Conservation (phyloP, 2,797 vertebrate species). For the Tokudaia tokunoshimensis region DNA sequence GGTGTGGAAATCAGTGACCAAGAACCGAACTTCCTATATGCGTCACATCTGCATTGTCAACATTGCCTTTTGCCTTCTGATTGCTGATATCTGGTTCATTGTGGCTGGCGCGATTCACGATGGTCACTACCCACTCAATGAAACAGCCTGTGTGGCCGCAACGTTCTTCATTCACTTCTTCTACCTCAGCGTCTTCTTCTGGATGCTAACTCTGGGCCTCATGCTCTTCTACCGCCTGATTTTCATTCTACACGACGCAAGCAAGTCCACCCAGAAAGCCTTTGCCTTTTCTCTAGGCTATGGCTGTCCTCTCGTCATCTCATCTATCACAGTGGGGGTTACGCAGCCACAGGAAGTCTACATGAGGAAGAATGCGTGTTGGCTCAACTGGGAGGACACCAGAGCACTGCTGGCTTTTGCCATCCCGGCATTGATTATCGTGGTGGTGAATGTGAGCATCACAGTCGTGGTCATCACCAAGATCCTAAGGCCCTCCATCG, state of each 20-base stretch:
- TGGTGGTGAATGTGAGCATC: conserved; percentile 91
- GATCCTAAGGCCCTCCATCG: conserved; percentile 91
- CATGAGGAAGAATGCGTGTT: conserved; percentile 87
- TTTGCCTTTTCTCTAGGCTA: conserved; percentile 93
- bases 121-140: conserved; percentile 67
- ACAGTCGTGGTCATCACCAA: conserved; percentile 92
- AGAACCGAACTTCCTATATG: conserved; percentile 92
- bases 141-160: conserved; percentile 87
- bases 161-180: conserved; percentile 96
- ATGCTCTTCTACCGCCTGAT: conserved; percentile 94
- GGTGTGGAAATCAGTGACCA: conserved; percentile 94
- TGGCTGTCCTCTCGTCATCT: conserved; percentile 92
- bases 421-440: conserved; percentile 92
- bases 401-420: conserved; percentile 92
- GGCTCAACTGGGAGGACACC: conserved; percentile 93
- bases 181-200: conserved; percentile 96
- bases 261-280: conserved; percentile 91
- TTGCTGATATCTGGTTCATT: conserved; percentile 94
- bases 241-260: conserved; percentile 93
- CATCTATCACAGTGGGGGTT: conserved; percentile 91
- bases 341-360: conserved; percentile 90
- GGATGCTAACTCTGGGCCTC: conserved; percentile 95
- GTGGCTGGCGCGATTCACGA: conserved; percentile 87
- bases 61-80: conserved; percentile 92
- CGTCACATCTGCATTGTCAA: conserved; percentile 95